These are phyloP conservation scores for Etheostoma cragini DNA, from an alignment of 2,113 vertebrate genomes.

Conservation along the genomic window DNA sequence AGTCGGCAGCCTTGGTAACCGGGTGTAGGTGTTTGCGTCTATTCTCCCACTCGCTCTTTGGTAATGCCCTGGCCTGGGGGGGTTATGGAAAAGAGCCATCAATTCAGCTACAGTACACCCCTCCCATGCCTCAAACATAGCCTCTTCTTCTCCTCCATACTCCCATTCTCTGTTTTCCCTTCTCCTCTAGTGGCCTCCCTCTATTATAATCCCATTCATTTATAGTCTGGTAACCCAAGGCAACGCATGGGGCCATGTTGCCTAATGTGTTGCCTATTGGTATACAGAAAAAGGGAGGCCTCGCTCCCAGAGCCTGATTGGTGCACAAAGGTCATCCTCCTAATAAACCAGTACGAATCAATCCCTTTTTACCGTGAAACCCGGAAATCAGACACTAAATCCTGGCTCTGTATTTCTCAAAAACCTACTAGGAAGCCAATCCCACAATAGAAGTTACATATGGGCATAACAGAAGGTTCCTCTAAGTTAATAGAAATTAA, in stretches of 20 bases:
- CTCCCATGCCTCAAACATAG: not conserved
- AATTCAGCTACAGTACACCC: conserved; percentile 39
- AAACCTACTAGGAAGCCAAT: conserved; percentile 2
- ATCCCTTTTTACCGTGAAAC: not conserved
- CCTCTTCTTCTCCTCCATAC: conserved; percentile 8
- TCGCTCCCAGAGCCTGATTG: conserved; percentile 54
- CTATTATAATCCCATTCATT: conserved; percentile 77
- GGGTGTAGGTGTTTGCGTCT: conserved; percentile 65
- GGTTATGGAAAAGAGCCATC: conserved; percentile 28
- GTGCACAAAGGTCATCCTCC: conserved; percentile 49
- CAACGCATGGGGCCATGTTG: conserved; percentile 71
- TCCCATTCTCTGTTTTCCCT: conserved; percentile 25
- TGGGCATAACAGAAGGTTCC: not conserved
- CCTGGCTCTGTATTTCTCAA: conserved; percentile 8
- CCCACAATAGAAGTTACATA: not conserved
- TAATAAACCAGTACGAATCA: conserved; percentile 49
- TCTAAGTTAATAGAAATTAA: conserved; percentile 8
- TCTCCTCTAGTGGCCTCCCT: conserved; percentile 48
- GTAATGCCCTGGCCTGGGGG: conserved; percentile 33
- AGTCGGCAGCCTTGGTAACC: conserved; percentile 74
- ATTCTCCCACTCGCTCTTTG: conserved; percentile 62
- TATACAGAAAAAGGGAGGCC: conserved; percentile 47
- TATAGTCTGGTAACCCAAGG: conserved; percentile 77
- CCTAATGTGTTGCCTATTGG: conserved; percentile 63
- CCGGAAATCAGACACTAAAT: conserved; percentile 32